Evolutionary conservation across 2,888 invertebrate genomes (phyloP), one percentile per base, ranked within the genome.

Genomic region (Platycheirus albimanus): DNA sequence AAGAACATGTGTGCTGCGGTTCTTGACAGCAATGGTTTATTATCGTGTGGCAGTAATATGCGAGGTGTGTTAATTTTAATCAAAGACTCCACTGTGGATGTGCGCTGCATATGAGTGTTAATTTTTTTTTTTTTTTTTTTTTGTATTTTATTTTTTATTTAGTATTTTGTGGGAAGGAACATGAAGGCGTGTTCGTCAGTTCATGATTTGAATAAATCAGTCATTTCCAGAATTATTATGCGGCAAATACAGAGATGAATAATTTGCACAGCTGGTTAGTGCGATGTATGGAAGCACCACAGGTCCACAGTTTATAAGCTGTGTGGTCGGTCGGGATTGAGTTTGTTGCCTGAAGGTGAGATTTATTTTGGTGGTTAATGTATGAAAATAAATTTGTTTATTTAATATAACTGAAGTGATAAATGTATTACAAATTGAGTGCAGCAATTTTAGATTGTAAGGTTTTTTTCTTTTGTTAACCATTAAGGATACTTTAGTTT

Each of bases 1-100:
- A 56, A 11, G 56, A 71, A 63, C 71, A 83, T 72, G 56, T 83
- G 72, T 81, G 81, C 36, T 70, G 70, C 51, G 75, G 80, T 70
- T 80, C 58, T 20, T 51, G 56, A 75, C 45, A 70, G 24, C 49
- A 13, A 69, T 56, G 56, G 49, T 67, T 51, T 76, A 81, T 76
- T 70, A 66, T 41, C 15, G 64, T 54, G 70, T 30, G 28, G 45
- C 24, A 38, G 67, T 75, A 67, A 63, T 41, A 67, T 51, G 24
- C 49, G 72, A 72, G 72, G 77, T 77, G 83, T 77, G 67, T 83
- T 77, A 77, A 77, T 77, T 77, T 77, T 83, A 83, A 77, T 83
- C 72, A 81, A 61, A 67, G 43, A 30, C 77, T 45, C 17, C 11
- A 45, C 47, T 49, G n/a, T n/a, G n/a, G n/a, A n/a, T n/a, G 38